Base-by-base conservation (phyloP, 2,888 invertebrate genomes). In the Agrotis ipsilon region DNA sequence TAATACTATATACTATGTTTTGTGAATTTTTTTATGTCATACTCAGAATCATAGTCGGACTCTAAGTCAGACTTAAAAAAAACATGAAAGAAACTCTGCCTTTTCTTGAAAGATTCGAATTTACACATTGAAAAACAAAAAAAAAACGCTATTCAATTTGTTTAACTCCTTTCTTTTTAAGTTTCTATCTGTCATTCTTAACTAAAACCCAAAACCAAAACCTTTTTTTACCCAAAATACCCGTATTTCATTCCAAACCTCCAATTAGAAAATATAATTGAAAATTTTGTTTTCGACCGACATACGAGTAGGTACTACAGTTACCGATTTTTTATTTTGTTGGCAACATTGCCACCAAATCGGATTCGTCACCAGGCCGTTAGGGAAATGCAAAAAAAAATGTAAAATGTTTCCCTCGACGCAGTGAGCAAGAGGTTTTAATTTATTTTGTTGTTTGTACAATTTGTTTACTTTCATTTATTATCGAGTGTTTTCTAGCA, bases 311-410 rank as follows among this genome's bases (percentile, higher is more conserved):
- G 19, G n/a, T 24, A 32, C 16, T 45, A 39, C 27, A 55, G 48
- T 59, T 54, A 21, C 52, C 52, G 18, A 68, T 61, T 67, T 72
- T 75, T 82, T 70, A 67, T 82, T 82, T 82, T 32, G 69, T 61
- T 65, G 66, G 68, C 61, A 58, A 32, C 51, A 52, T 46, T 60
- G 62, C 54, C 55, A 18, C 59, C 60, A 71, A 67, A 82, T 72
- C 58, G 55, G 67, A 66, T 72, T 69, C 46, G 59, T 51, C 52
- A 24, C 27, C n/a, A 27, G 49, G 5, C 79, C 73, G 24, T 18
- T 27, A 1, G 82, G 77, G 77, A 83, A 74, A 85, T 85, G 77
- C 59, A 69, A 72, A 80, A 69, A 80, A 32, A 32, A 70, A 3
- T 43, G 54, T 57, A 43, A 73, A 83, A 73, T 63, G 58, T 72